A percentile compares a stretch with the other conserved stretches of the same genome.
Evolutionary conservation across 2,888 invertebrate genomes (phyloP).

Genomic region (Acanthacorydalis orientalis): DNA sequence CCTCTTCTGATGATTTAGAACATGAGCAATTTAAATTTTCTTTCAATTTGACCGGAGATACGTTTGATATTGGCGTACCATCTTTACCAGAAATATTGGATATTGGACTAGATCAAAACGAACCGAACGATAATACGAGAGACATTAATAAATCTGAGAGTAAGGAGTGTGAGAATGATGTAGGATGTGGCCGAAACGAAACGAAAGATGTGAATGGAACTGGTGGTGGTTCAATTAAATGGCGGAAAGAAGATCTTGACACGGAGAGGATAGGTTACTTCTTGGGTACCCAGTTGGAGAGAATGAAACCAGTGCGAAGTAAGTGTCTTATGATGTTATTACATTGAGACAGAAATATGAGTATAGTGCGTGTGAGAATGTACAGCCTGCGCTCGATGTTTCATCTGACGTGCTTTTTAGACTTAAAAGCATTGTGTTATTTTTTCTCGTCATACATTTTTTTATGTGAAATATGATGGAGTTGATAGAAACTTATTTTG

Average conservation of each 20-base stretch:
- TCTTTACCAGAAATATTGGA: no score
- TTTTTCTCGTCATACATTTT: neutral
- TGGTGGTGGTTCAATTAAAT: constrained; percentile 8
- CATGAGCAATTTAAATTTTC: neutral
- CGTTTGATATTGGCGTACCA: constrained; percentile 21
- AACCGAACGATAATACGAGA: constrained; percentile 7
- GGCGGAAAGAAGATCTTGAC: constrained; percentile 17
- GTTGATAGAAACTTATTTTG: no score
- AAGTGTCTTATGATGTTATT: no score
- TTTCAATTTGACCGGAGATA: constrained; percentile 32
- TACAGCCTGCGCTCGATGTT: no score
- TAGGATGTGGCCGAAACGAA: neutral
- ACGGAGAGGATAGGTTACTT: constrained; percentile 29
- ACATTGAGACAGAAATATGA: no score
- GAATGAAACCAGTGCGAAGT: neutral
- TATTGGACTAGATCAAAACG: constrained; percentile 10
- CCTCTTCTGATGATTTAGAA: neutral
- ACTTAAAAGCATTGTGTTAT: no score
- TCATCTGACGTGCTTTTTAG: no score
- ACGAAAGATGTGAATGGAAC: constrained; percentile 3
- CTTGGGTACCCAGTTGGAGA: constrained; percentile 26
- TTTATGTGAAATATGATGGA: no score
- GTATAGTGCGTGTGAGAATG: no score
- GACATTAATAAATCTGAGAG: constrained; percentile 9
- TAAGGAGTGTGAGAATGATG: constrained; percentile 8